Percentiles rank a stretch among this genome's conserved stretches.
Conservation (phyloP, 2,888 invertebrate genomes). For the Andrena trimmerana region DNA sequence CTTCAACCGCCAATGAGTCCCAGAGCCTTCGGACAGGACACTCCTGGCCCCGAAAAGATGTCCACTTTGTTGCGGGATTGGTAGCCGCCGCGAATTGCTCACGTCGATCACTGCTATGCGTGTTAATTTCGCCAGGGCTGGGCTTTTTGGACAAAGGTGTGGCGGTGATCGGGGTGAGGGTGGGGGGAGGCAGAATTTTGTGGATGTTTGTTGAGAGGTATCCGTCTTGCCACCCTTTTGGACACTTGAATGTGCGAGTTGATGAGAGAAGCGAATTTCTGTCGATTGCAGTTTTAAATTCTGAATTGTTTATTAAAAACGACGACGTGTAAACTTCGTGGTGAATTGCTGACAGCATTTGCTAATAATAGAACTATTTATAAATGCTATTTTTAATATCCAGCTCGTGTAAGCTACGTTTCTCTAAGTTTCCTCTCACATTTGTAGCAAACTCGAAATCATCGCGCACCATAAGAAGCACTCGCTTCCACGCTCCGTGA, state of each 20-base stretch:
- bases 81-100: slow-evolving; percentile 6
- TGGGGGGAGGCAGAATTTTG: neutral
- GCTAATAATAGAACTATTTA: too few relatives aligned
- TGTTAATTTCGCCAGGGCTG: slow-evolving; percentile 12
- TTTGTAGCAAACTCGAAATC: neutral
- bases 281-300: too few relatives aligned
- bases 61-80: slow-evolving; percentile 38
- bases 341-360: too few relatives aligned
- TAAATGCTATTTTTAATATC: too few relatives aligned
- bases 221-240: neutral
- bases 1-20: slow-evolving; percentile 22
- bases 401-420: neutral
- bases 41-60: slow-evolving; percentile 45
- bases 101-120: slow-evolving; percentile 2
- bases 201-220: neutral
- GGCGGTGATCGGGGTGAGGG: neutral
- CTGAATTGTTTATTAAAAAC: too few relatives aligned
- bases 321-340: too few relatives aligned
- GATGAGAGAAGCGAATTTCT: too few relatives aligned
- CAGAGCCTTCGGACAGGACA: slow-evolving; percentile 29
- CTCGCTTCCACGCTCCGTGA: neutral
- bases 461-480: neutral
- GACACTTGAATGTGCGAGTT: too few relatives aligned
- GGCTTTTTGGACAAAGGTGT: neutral
- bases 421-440: neutral